phyloP scores from a whole-genome alignment of 2,797 vertebrate genomes.

The Linurgus olivaceus region DNA sequence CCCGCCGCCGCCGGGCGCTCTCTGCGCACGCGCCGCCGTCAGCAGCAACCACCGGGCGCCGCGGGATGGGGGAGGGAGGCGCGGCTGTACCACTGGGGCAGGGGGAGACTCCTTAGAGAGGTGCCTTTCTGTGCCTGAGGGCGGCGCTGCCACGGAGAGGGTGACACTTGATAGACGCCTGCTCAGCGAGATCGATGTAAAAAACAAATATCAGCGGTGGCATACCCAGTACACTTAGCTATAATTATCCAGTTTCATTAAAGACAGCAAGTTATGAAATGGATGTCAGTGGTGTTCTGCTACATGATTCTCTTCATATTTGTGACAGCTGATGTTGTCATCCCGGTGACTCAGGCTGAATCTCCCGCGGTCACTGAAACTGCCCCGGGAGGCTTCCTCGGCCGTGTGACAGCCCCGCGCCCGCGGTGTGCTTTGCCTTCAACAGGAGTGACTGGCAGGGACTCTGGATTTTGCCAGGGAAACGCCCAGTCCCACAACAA shows the following conservation, averaged over 20 bases:
- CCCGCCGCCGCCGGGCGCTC: background rate
- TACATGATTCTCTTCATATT: background rate
- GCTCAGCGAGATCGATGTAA: background rate
- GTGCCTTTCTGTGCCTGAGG: accelerated
- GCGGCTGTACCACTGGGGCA: background rate
- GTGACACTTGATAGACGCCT: accelerated
- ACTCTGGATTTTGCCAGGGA: background rate
- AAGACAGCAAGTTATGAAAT: background rate
- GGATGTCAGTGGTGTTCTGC: background rate
- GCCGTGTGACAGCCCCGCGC: accelerated
- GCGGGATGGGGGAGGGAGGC: too few species aligned
- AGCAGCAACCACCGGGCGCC: background rate
- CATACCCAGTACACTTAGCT: background rate
- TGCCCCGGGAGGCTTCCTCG: accelerated
- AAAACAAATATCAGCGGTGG: background rate
- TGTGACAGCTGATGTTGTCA: background rate
- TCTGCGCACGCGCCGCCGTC: background rate
- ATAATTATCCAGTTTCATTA: background rate
- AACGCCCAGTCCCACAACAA: background rate
- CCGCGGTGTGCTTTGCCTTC: accelerated
- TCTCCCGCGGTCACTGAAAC: too few species aligned
- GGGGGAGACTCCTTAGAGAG: accelerated
- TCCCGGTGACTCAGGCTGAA: background rate
- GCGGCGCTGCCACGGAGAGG: accelerated
- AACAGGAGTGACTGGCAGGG: accelerated